Evolutionary conservation across 2,888 invertebrate species (phyloP), one percentile per base, ranked within the genome.

Genomic region (Malachius bipustulatus): DNA sequence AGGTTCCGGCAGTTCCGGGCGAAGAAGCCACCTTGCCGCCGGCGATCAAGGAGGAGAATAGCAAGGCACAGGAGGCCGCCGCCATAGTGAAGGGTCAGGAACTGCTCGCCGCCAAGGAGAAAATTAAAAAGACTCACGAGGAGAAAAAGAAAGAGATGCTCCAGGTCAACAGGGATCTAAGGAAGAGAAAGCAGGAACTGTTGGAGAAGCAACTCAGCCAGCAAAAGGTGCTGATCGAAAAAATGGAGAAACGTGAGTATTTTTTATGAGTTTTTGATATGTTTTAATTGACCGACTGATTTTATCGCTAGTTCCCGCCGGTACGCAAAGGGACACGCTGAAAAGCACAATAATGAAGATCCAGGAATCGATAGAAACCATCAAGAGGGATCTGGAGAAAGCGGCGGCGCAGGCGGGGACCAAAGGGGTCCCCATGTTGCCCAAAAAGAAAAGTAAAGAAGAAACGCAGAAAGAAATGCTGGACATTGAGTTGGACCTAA

Each of bases 191-290:
- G 44, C 85, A 88, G 50, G 82, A 82, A 44, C 59, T 94, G 39
- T 61, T 94, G n/a, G 79, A 88, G 44, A 88, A 84, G 41, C 88
- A 91, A 57, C 65, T 94, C n/a, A 76, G 80, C 16, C 85, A 91
- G 51, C 88, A 93, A 64, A 82, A 82, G 55, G 64, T 80, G 34
- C 67, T 93, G 14, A 77, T 94, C 38, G 79, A 83, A 46, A 75
- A 82, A 42, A 69, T 90, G 15, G 90, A 91, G 54, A 77, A 79
- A 34, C 77, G 77, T 67, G 64, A 69, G 55, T 50, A 29, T 19
- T 27, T 3, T 37, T 6, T 15, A 19, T n/a, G n/a, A n/a, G n/a
- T n/a, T n/a, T n/a, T n/a, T n/a, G n/a, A n/a, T n/a, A n/a, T n/a
- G n/a, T n/a, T n/a, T n/a, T n/a, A n/a, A n/a, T n/a, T n/a, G n/a